Evolutionary conservation across 1,140 invertebrate genomes (phyloP).

Genomic region (Rhagoletis pomonella): DNA sequence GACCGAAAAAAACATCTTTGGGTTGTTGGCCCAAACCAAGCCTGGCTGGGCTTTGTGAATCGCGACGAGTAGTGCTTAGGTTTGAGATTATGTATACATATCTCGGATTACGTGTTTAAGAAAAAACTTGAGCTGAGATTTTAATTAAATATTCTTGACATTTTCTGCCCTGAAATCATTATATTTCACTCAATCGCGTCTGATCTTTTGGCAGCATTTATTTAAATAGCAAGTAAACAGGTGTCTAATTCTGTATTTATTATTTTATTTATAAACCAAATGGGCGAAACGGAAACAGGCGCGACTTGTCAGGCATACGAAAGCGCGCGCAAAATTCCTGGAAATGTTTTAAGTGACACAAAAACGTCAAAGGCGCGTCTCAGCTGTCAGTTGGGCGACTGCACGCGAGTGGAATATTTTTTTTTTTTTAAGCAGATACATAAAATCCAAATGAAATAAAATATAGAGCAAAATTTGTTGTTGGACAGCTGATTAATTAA

Average conservation of each 20-base stretch:
- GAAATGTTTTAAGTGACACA: not conserved
- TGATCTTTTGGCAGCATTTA: not conserved
- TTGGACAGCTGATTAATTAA: constrained; percentile 22
- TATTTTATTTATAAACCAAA: not conserved
- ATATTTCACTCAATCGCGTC: not conserved
- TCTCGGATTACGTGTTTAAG: no score
- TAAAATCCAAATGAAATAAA: not conserved
- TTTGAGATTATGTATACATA: no score
- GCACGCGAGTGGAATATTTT: not conserved
- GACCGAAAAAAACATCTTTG: no score
- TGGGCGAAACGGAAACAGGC: not conserved
- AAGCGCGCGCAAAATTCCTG: not conserved
- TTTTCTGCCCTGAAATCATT: no score
- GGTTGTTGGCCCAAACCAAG: no score
- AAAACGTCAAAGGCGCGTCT: constrained; percentile 26
- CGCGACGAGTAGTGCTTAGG: no score
- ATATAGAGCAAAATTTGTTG: constrained; percentile 10
- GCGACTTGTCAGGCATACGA: constrained; percentile 13
- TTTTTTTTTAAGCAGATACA: not conserved
- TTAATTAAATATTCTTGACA: no score
- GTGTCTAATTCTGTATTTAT: not conserved
- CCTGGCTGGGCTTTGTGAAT: no score
- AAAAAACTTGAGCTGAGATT: no score
- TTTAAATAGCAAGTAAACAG: not conserved
- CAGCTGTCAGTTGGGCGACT: constrained; percentile 12